These are phyloP conservation scores for Thamnophis elegans DNA, from an alignment of 2,797 vertebrate species.

Conservation along the genomic window DNA sequence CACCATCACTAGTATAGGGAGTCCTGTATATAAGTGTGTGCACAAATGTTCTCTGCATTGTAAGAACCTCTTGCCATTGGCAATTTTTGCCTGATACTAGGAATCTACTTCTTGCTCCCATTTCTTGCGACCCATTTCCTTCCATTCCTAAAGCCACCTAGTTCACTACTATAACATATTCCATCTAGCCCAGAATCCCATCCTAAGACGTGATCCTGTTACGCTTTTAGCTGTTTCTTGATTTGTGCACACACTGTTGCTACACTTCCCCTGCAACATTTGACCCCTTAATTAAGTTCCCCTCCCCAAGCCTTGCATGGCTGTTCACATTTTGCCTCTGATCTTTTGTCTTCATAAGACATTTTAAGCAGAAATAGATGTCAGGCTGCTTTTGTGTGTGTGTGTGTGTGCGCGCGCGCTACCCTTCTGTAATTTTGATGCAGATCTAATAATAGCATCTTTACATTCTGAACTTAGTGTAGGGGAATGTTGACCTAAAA, in stretches of 20 bases:
- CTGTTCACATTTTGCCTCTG: constrained; percentile 12
- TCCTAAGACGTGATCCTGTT: not conserved
- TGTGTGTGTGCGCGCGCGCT: no score
- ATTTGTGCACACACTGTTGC: not conserved
- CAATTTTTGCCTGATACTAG: not conserved
- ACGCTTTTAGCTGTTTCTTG: not conserved
- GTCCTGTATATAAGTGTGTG: not conserved
- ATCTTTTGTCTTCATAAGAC: not conserved
- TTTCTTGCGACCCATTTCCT: not conserved
- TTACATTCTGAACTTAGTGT: not conserved
- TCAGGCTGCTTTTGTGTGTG: not conserved
- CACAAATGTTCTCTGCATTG: not conserved
- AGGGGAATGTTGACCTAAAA: constrained; percentile 1
- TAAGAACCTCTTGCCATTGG: not conserved
- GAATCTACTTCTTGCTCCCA: not conserved
- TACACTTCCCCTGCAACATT: not conserved
- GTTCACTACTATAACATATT: not conserved
- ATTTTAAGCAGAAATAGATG: not conserved
- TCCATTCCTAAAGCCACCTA: not conserved
- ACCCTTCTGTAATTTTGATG: constrained; percentile 14
- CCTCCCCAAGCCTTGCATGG: not conserved
- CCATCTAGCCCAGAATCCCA: not conserved
- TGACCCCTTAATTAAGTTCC: not conserved
- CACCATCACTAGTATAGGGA: not conserved
- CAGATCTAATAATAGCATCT: not conserved